Base-by-base conservation (phyloP, 2,113 vertebrate genomes). In the Atlantisia rogersi region DNA sequence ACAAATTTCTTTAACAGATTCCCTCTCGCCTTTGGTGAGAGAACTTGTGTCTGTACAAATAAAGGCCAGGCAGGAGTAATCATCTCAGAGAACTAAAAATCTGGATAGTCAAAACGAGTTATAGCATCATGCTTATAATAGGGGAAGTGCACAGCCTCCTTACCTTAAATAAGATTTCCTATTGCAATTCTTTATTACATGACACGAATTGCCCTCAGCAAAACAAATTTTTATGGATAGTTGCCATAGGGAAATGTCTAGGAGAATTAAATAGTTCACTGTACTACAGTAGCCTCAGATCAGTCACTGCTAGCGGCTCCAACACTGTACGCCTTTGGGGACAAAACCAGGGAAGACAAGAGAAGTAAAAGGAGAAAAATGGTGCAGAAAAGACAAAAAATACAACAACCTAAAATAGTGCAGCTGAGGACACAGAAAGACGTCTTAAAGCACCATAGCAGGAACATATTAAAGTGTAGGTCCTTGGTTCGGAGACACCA, bases 191-290 rank as follows among this genome's bases (percentile, higher is more conserved):
- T 59, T 29, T 65, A 85, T 88, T 80, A 88, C 70, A 90, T 80
- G 75, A 93, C 86, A 91, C 32, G 70, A 88, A 85, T 76, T 58
- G 75, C 95, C 85, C 82, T 82, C 78, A 95, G 87, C 75, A 87
- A 94, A 95, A 94, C 59, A 93, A 76, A 50, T 85, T 90, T 91
- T 85, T 91, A 90, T 58, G 68, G 84, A 82, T 89, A 84, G 82
- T 82, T 94, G 87, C 91, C 86, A 92, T 35, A 93, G 90, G 84
- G 79, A 90, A 91, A 91, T 59, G 87, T 95, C 91, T 94, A 73
- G 78, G 81, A 94, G 81, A 90, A 94, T 96, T 94, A 95, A 94
- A 87, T 59, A 35, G 22, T 29, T 87, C 78, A 55, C 58, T 76
- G 63, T 92, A 31, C 44, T 37, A 2, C 32, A 53, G 91, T n/a